These are phyloP conservation scores for Orchestes rusci DNA, from an alignment of 2,888 invertebrate genomes.

Conservation along the genomic window DNA sequence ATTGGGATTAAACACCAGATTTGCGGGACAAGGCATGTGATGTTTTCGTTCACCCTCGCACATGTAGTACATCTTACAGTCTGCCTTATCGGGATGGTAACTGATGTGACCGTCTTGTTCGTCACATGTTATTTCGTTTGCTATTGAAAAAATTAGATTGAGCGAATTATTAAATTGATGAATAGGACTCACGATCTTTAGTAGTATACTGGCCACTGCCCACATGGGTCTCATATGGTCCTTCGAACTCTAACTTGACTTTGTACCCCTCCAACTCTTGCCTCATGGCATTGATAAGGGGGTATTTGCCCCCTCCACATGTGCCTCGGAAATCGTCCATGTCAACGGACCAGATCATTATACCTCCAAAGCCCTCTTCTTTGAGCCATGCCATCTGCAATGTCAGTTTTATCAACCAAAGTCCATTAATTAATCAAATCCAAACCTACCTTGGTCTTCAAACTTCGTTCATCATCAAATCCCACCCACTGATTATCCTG, in stretches of 20 bases:
- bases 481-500: conserved; percentile 89
- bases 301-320: conserved; percentile 87
- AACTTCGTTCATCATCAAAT: conserved; percentile 86
- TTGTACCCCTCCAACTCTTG: conserved; percentile 78
- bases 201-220: conserved; percentile 71
- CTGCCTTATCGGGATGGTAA: conserved; percentile 82
- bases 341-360: conserved; percentile 95
- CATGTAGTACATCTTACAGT: conserved; percentile 94
- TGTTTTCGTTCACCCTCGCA: conserved; percentile 92
- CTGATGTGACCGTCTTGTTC: conserved; percentile 95
- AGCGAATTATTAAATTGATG: background rate
- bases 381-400: conserved; percentile 87
- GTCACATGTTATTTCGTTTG: conserved; percentile 81
- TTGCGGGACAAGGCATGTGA: conserved; percentile 91
- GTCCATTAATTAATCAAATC: background rate
- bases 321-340: conserved; percentile 92
- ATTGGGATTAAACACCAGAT: conserved; percentile 86
- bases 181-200: conserved; percentile 72
- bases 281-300: conserved; percentile 78
- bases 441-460: conserved; percentile 76
- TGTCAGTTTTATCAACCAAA: no score
- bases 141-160: conserved; percentile 44
- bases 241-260: conserved; percentile 75
- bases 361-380: conserved; percentile 89
- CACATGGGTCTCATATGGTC: conserved; percentile 72